Evolutionary conservation across 64 coral and sea anemone genomes (phyloP).

Genomic region (Anthopleura sola): DNA sequence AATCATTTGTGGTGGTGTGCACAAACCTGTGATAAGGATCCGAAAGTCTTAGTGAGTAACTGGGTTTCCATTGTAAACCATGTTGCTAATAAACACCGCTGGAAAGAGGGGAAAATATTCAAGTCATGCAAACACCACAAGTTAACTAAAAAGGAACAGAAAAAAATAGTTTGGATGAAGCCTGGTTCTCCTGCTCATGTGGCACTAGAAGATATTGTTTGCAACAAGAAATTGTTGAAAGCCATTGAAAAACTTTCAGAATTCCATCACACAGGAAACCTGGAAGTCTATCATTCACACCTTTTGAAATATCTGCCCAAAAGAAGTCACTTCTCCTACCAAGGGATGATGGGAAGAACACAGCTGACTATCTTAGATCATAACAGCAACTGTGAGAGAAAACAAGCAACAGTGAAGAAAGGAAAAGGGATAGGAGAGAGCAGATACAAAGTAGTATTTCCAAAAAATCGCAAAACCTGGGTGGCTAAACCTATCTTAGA

Average conservation of each 20-base stretch:
- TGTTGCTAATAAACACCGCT: background rate
- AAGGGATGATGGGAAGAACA: conserved; percentile 39
- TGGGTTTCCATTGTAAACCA: conserved; percentile 45
- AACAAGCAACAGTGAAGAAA: conserved; percentile 22
- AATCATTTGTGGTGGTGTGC: conserved; percentile 65
- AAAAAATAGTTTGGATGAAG: background rate
- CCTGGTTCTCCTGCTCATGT: conserved; percentile 19
- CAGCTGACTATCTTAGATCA: conserved; percentile 47
- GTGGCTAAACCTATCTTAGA: conserved; percentile 25
- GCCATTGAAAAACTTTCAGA: conserved; percentile 10
- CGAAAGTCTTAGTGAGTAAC: background rate
- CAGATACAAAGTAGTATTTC: conserved; percentile 43
- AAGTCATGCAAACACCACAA: background rate
- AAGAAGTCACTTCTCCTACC: conserved; percentile 44
- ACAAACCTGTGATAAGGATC: conserved; percentile 11
- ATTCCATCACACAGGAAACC: conserved; percentile 23
- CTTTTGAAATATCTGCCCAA: conserved; percentile 19
- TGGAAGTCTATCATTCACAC: conserved; percentile 30
- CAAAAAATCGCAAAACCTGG: conserved; percentile 38
- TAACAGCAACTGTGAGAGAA: conserved; percentile 30
- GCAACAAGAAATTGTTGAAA: conserved; percentile 17
- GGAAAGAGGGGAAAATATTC: background rate
- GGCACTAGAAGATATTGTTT: conserved; percentile 12
- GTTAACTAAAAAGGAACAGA: background rate
- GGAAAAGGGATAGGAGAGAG: conserved; percentile 24